phyloP scores from a whole-genome alignment of 2,888 invertebrate species.

The Drosophila kambysellisi region DNA sequence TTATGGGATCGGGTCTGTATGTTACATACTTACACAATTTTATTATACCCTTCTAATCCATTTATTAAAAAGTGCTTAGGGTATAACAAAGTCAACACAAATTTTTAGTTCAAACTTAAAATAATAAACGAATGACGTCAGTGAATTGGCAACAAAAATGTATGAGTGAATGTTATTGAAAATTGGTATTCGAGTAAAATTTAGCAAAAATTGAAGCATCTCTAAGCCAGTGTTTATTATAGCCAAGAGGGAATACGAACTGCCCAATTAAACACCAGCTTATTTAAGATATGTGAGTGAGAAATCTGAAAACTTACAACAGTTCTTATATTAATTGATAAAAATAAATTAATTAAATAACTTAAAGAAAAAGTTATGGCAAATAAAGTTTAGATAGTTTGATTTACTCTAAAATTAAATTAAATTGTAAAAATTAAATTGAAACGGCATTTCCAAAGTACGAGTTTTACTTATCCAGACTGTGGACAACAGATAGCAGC shows the following conservation, averaged over 20 bases:
- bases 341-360: not conserved
- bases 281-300: not conserved
- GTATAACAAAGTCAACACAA: constrained; percentile 24
- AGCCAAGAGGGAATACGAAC: not conserved
- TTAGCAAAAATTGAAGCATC: not conserved
- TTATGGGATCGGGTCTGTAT: not conserved
- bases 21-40: not conserved
- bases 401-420: not conserved
- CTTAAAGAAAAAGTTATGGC: not conserved
- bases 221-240: not conserved
- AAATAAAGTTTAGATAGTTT: not conserved
- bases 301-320: fast-evolving
- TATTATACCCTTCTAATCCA: not conserved
- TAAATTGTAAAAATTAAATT: constrained; percentile 1
- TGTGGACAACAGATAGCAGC: not conserved
- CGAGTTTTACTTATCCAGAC: constrained; percentile 5
- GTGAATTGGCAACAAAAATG: constrained; percentile 7
- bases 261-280: not conserved
- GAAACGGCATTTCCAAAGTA: constrained; percentile 7
- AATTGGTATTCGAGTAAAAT: not conserved
- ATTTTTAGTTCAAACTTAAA: constrained; percentile 43
- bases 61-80: not conserved
- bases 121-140: constrained; percentile 56
- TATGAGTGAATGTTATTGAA: constrained; percentile 29
- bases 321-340: not conserved